Base-by-base conservation (phyloP, 2,797 vertebrate species). In the Lepus townsendii region DNA sequence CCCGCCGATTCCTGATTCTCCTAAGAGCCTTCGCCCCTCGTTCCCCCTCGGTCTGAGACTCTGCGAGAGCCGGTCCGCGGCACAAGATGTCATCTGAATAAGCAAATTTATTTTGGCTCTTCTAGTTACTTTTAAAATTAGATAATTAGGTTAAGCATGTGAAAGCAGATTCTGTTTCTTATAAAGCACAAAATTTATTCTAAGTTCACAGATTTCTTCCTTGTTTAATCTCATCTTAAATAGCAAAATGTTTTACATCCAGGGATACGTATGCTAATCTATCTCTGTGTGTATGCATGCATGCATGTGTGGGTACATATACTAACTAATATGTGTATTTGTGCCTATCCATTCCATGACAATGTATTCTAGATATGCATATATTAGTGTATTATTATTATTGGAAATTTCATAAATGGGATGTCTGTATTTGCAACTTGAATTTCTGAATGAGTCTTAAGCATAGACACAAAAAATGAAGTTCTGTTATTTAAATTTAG, bases 61-160 rank as follows among this genome's bases (percentile, higher is more conserved):
- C n/a, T n/a, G n/a, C n/a, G n/a, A n/a, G n/a, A n/a, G n/a, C n/a
- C n/a, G n/a, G n/a, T n/a, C n/a, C n/a, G n/a, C n/a, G n/a, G n/a
- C n/a, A n/a, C 24, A 82, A 12, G 10, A 63, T 65, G 68, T 14
- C 11, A 79, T 42, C n/a, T 42, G 2, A 42, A 14, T 80, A 42
- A 7, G 13, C 20, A 1, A 76, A 87, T 47, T 47, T 47, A 10
- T 8, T 47, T 47, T 47, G 22, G 3, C 7, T 42, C 73, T 78
- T 83, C 24, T 5, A 65, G 91, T 78, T n/a, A 9, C 50, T 62
- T 0, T 0, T 57, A 27, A 73, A 90, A 10, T 42, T 5, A 27
- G 1, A 47, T 47, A 47, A 47, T 8, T 47, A 42, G 42, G 3
- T 4, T 66, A 50, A 82, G 19, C 3, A 84, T 95, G 27, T 73